Evolutionary conservation across 2,888 invertebrate species (phyloP), one percentile per base, ranked within the genome.

Genomic region (Kryphioiulus occultus): DNA sequence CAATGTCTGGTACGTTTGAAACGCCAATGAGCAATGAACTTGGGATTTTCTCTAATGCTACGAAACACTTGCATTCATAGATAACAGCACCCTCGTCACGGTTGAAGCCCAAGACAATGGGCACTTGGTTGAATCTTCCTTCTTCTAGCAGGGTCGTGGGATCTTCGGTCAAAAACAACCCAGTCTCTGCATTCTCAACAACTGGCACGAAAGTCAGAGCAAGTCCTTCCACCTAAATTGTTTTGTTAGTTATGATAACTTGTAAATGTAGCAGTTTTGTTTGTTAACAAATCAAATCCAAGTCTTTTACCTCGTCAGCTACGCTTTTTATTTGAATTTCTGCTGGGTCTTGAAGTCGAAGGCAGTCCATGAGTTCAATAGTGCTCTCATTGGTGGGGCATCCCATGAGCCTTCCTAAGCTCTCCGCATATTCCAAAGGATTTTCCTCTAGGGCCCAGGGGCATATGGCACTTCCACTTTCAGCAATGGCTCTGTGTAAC

Each of bases 61-160:
- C n/a, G n/a, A n/a, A n/a, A n/a, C 10, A 85, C 39, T 7, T 85
- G 84, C 82, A 83, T 17, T 83, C 32, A 32, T 87, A 87, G 15
- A 87, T 17, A 15, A 82, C 22, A 4, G 22, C 44, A 10, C 82
- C 87, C 44, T 87, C 87, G 53, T 87, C 87, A 19, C 78, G 22
- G 26, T 82, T 47, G 32, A 87, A 78, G 9, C 82, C 87, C 44
- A 78, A 47, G 17, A 87, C 22, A 26, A 87, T 39, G 17, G 87
- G 87, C 53, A 87, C 87, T 85, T 85, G 78, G 44, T 85, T 87
- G 35, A 87, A 87, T 7, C 10, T 4, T 10, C 42, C 42, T 7
- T 42, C 87, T 35, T 85, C 32, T 17, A 87, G 35, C 30, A 87
- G 19, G 4, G 47, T 87, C 30, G 53, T 35, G 22, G 87, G 85